Evolutionary conservation across 2,888 invertebrate species (phyloP).

Genomic region (Tetrapedia diversipes): DNA sequence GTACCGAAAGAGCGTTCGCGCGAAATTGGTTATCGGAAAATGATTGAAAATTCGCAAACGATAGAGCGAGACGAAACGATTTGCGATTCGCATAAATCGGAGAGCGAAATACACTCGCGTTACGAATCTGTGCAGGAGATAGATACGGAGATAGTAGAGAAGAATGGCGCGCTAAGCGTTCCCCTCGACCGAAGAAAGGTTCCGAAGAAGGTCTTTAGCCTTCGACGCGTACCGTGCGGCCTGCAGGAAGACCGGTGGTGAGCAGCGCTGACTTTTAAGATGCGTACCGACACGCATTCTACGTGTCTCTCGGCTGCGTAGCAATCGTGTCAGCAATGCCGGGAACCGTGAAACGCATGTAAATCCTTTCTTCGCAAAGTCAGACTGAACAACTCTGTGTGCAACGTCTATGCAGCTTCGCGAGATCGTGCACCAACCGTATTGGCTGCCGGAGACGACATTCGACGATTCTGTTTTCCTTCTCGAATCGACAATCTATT

Average conservation of each 20-base stretch:
- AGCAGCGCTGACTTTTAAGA: constrained; percentile 73
- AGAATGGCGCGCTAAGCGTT: neutral
- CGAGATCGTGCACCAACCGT: constrained; percentile 5
- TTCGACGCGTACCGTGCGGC: constrained; percentile 37
- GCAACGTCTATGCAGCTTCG: constrained; percentile 24
- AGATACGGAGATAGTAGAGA: neutral
- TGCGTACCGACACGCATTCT: constrained; percentile 79
- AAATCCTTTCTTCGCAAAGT: constrained; percentile 75
- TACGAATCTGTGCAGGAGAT: neutral
- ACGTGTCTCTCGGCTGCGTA: constrained; percentile 76
- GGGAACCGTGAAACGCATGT: constrained; percentile 80
- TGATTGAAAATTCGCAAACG: neutral
- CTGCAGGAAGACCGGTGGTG: constrained; percentile 68
- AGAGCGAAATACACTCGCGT: neutral
- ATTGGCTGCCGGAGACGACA: too few relatives aligned
- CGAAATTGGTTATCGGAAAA: neutral
- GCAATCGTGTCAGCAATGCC: constrained; percentile 79
- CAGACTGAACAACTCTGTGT: constrained; percentile 29
- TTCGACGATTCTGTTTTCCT: too few relatives aligned
- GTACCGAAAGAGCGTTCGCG: neutral
- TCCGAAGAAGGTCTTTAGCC: constrained; percentile 63
- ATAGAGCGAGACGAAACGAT: too few relatives aligned
- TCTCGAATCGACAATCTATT: too few relatives aligned
- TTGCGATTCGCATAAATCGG: neutral
- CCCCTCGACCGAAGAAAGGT: constrained; percentile 27